phyloP scores from a whole-genome alignment of 2,797 vertebrate genomes.

The Sciaenops ocellatus region DNA sequence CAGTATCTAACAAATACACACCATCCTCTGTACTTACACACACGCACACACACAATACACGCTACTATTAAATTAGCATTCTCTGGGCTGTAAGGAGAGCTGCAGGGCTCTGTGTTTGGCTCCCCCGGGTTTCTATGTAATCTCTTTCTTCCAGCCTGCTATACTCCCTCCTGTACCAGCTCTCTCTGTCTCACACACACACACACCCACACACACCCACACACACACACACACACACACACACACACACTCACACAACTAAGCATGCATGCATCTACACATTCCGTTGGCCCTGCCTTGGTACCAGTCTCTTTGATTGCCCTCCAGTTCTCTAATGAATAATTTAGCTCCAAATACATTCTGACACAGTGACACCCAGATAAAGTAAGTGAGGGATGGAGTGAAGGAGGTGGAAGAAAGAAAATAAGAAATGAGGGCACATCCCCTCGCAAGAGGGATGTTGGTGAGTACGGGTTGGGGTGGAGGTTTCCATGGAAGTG shows the following conservation, averaged over 20 bases:
- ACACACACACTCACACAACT: slow-evolving; percentile 14
- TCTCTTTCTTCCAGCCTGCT: slow-evolving; percentile 64
- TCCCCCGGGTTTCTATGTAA: slow-evolving; percentile 59
- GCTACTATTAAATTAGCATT: slow-evolving; percentile 55
- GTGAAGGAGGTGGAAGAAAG: slow-evolving; percentile 45
- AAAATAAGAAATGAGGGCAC: slow-evolving; percentile 61
- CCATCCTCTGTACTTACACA: background rate
- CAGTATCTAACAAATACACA: slow-evolving; percentile 8
- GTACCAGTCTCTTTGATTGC: slow-evolving; percentile 72
- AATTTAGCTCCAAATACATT: slow-evolving; percentile 69
- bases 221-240: slow-evolving; percentile 9
- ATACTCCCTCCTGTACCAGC: slow-evolving; percentile 19
- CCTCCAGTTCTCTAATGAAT: slow-evolving; percentile 74
- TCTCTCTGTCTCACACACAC: background rate
- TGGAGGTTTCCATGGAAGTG: background rate
- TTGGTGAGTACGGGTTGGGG: background rate
- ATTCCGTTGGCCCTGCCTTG: slow-evolving; percentile 19
- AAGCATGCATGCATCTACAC: slow-evolving; percentile 8
- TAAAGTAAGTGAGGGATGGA: slow-evolving; percentile 61
- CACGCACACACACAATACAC: slow-evolving; percentile 18
- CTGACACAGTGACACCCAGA: slow-evolving; percentile 73
- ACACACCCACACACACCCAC: slow-evolving; percentile 12
- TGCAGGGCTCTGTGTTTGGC: slow-evolving; percentile 48
- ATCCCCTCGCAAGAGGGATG: slow-evolving; percentile 44
- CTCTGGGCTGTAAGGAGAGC: slow-evolving; percentile 42